Base-by-base conservation (phyloP, 2,888 invertebrate genomes). In the Eledona agricola region DNA sequence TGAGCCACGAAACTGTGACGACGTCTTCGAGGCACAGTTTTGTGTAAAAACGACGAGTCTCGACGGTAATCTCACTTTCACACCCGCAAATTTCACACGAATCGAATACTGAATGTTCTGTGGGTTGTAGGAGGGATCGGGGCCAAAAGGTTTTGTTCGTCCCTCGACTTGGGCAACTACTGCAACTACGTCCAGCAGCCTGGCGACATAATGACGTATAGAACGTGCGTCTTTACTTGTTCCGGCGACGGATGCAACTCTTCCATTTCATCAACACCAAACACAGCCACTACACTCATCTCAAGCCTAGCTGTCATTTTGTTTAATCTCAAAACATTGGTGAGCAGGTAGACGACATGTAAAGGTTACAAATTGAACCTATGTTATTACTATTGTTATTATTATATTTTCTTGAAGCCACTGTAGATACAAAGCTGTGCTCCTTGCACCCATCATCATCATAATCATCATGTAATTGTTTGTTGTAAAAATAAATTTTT, bases 191-290 rank as follows among this genome's bases (percentile, higher is more conserved):
- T 93, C 0, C 79, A 83, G 56, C 89, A 93, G 61, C 87, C 87
- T 3, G 94, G 94, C n/a, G 95, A 95, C 72, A 83, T 81, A 64
- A 76, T 92, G 64, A 62, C 55, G 51, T 94, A 94, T 74, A 82
- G 94, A 59, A 92, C 93, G 1, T 95, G 95, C 74, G 85, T 94
- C 42, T 93, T 84, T 72, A 94, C 94, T 0, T 95, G 95, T 68
- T 78, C 80, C 47, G 82, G 85, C 0, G 89, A 94, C 70, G 93
- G 90, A 1, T 95, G 95, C 72, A 95, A 95, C 77, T 72, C 80
- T n/a, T 58, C 62, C 1, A 32, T 12, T 23, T 22, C 12, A n/a
- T n/a, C n/a, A n/a, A n/a, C n/a, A n/a, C n/a, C n/a, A n/a, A n/a
- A n/a, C n/a, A 37, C 20, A 37, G n/a, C 5, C 11, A 32, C 4